Base-by-base conservation (phyloP, 2,113 vertebrate species). In the Oncorhynchus nerka region DNA sequence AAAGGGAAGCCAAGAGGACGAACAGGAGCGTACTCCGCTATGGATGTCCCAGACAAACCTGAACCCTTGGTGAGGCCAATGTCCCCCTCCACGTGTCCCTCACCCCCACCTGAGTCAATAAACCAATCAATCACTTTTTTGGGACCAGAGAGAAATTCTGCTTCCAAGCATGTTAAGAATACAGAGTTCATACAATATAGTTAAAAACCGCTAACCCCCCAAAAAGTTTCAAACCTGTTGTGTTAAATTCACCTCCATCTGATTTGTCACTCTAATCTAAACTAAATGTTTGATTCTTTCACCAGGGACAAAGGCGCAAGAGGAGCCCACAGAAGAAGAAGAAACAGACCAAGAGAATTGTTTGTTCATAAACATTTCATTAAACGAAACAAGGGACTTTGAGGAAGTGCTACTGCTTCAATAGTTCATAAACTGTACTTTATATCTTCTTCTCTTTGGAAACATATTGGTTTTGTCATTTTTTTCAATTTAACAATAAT, bases 21-120 rank as follows among this genome's bases (percentile, higher is more conserved):
- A 2, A 79, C 89, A 12, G 90, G 90, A 49, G 81, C 85, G 2
- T 87, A 81, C 80, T 90, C 89, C 4, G 77, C 85, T 39, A 74
- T 92, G 79, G 91, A 89, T 5, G 5, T 6, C 5, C 59, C n/a
- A 62, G 5, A 19, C 19, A 6, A 9, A 2, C 19, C 73, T 19
- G 4, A 24, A 3, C 5, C 13, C 28, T n/a, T 66, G 74, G 65
- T 75, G 65, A 68, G 65, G 45, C 7, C 26, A 16, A 57, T 57
- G 19, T n/a, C 5, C 6, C n/a, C n/a, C n/a, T 57, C 13, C 15
- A 20, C 16, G 0, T 62, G 24, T 8, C 19, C 8, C n/a, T 62
- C 59, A 62, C n/a, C 9, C 24, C 11, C 4, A 62, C 12, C 24
- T 66, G 24, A 62, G 59, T 62, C 64, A 24, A 66, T 66, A 22